These are phyloP conservation scores for Dinocampus coccinellae DNA, from an alignment of 2,888 invertebrate genomes.

Conservation along the genomic window DNA sequence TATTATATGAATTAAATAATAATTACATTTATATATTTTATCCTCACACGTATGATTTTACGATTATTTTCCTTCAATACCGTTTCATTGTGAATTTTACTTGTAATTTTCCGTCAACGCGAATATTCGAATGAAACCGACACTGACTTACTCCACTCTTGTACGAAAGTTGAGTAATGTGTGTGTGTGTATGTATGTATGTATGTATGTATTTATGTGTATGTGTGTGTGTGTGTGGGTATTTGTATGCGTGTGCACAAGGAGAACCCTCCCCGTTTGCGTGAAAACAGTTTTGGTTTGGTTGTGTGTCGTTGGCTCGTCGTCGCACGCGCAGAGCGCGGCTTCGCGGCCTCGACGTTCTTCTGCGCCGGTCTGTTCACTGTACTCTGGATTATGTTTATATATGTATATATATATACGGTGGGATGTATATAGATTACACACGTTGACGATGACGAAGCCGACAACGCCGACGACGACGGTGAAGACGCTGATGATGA, in stretches of 20 bases:
- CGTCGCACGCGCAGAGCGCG: slow-evolving; percentile 1
- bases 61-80: background rate
- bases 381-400: background rate
- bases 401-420: background rate
- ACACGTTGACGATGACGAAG: slow-evolving; percentile 34
- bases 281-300: background rate
- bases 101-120: background rate
- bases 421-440: slow-evolving; percentile 2
- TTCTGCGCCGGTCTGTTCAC: slow-evolving; percentile 32
- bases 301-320: background rate
- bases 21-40: too few species aligned
- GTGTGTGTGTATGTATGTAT: too few species aligned
- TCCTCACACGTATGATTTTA: too few species aligned
- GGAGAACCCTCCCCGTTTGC: background rate
- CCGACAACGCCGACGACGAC: slow-evolving; percentile 31
- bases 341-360: slow-evolving; percentile 1
- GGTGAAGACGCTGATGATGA: slow-evolving; percentile 42
- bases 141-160: background rate
- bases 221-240: too few species aligned
- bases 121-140: too few species aligned
- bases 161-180: background rate
- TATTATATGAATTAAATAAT: too few species aligned
- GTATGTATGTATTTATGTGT: too few species aligned
- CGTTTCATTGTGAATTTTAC: background rate
- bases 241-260: background rate